These are phyloP conservation scores for Lithophane ornitopus DNA, from an alignment of 2,888 invertebrate species.

Conservation along the genomic window DNA sequence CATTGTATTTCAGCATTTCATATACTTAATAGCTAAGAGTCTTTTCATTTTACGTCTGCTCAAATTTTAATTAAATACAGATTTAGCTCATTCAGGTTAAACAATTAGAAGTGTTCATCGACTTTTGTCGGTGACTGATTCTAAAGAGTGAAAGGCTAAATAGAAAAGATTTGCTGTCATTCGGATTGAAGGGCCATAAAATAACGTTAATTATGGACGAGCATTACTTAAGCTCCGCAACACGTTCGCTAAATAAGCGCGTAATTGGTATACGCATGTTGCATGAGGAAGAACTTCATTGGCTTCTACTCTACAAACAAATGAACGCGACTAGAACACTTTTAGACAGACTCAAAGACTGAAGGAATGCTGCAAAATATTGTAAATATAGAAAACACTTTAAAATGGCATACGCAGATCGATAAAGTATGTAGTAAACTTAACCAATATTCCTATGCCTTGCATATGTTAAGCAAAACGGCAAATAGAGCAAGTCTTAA, in stretches of 20 bases:
- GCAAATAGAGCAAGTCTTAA: no score
- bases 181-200: slow-evolving; percentile 19
- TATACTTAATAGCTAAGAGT: neutral
- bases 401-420: no score
- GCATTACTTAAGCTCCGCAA: neutral
- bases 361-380: neutral
- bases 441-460: no score
- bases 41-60: no score
- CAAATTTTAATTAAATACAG: neutral
- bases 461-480: no score
- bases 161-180: neutral
- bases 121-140: neutral
- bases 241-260: slow-evolving; percentile 24
- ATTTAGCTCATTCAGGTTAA: neutral
- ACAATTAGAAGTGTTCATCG: neutral
- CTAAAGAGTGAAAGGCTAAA: neutral
- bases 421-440: no score
- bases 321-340: neutral
- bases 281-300: slow-evolving; percentile 11
- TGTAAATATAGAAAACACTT: no score
- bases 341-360: neutral
- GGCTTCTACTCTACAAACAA: neutral
- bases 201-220: slow-evolving; percentile 16
- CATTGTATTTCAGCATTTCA: neutral
- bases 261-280: slow-evolving; percentile 37